phyloP scores from a whole-genome alignment of 2,113 vertebrate genomes.

The Odontophorus gujanensis region DNA sequence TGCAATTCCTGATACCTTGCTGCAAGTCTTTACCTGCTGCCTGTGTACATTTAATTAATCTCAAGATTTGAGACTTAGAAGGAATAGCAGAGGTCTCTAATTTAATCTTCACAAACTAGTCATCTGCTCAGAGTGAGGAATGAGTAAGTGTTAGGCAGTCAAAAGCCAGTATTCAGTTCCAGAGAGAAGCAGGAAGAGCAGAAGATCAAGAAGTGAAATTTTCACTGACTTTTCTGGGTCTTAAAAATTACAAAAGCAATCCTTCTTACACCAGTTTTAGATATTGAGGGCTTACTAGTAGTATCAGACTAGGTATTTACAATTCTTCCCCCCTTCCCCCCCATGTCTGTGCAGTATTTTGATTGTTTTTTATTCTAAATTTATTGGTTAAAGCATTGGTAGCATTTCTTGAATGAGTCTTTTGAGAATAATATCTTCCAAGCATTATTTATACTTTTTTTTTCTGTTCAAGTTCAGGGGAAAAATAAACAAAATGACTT shows the following conservation, averaged over 20 bases:
- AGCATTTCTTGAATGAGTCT: neutral
- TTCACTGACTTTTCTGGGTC: constrained; percentile 9
- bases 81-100: constrained; percentile 65
- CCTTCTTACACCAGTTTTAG: neutral
- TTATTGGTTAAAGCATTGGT: neutral
- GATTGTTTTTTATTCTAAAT: neutral
- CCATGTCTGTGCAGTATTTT: neutral
- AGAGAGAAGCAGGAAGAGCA: constrained; percentile 40
- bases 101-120: constrained; percentile 74
- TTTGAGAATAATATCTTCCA: too few species aligned
- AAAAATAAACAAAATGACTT: neutral
- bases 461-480: too few species aligned
- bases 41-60: constrained; percentile 69
- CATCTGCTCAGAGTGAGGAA: constrained; percentile 66
- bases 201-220: constrained; percentile 49
- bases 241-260: constrained; percentile 37
- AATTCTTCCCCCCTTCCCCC: neutral
- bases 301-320: neutral
- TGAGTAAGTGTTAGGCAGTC: constrained; percentile 65
- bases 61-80: constrained; percentile 63
- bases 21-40: constrained; percentile 42
- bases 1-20: neutral
- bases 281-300: neutral
- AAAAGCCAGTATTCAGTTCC: constrained; percentile 66
- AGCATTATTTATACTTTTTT: too few species aligned